Evolutionary conservation across 2,888 invertebrate genomes (phyloP).

Genomic region (Lysandra bellargus): DNA sequence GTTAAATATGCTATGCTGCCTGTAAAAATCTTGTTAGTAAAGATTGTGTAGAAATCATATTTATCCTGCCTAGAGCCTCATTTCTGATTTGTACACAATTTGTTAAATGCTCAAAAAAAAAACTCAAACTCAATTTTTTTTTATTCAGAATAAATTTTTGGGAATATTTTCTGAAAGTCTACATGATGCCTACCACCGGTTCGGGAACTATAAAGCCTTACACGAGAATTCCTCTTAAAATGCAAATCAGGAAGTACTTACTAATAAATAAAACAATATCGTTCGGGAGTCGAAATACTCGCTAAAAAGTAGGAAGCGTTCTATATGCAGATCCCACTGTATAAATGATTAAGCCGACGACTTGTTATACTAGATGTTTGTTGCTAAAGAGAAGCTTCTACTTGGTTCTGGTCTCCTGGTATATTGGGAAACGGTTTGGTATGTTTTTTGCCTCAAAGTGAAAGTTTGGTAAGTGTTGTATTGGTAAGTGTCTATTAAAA

Average conservation of each 20-base stretch:
- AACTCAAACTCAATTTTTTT: no score
- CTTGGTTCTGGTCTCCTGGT: neutral
- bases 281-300: neutral
- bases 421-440: neutral
- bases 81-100: neutral
- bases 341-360: slow-evolving; percentile 39
- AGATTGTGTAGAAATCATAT: no score
- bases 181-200: no score
- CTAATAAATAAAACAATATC: slow-evolving; percentile 3
- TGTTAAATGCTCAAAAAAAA: neutral
- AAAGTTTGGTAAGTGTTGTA: neutral
- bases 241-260: neutral
- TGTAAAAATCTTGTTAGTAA: no score
- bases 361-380: neutral
- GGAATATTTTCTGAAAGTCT: no score
- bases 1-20: no score
- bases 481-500: no score
- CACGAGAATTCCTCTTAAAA: neutral
- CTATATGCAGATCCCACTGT: slow-evolving; percentile 11
- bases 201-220: neutral
- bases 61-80: no score
- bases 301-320: slow-evolving; percentile 19
- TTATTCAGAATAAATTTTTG: no score
- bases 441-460: neutral
- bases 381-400: neutral